Conservation (phyloP, 2,888 invertebrate genomes). For the Theretra japonica region DNA sequence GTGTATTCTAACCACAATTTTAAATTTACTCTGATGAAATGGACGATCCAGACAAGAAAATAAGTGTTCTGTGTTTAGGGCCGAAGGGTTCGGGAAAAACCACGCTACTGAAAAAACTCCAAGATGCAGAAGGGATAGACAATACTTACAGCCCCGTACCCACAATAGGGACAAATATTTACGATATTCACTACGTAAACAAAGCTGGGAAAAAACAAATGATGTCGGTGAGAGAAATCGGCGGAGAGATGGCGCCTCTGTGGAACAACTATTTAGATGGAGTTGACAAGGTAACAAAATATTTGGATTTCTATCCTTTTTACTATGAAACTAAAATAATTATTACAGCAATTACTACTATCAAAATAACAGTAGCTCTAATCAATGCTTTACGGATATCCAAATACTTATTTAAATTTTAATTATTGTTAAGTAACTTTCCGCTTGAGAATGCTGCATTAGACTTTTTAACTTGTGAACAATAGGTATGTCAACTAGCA, state of each 20-base stretch:
- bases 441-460: too few species aligned
- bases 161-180: constrained; percentile 92
- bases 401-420: too few species aligned
- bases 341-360: too few species aligned
- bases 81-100: constrained; percentile 93
- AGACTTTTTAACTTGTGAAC: too few species aligned
- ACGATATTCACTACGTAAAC: constrained; percentile 83
- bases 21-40: constrained; percentile 44
- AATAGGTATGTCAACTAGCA: too few species aligned
- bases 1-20: background rate
- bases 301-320: too few species aligned
- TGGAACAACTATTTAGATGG: constrained; percentile 91
- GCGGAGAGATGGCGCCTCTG: constrained; percentile 92
- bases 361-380: too few species aligned
- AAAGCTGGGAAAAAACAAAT: constrained; percentile 81
- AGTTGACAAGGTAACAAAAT: constrained; percentile 78
- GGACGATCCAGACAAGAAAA: constrained; percentile 76
- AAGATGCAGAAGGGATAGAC: constrained; percentile 88
- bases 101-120: constrained; percentile 89
- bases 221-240: constrained; percentile 88
- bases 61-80: constrained; percentile 88
- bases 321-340: too few species aligned
- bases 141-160: constrained; percentile 91
- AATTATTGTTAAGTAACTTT: too few species aligned
- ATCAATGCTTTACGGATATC: too few species aligned